phyloP scores from a whole-genome alignment of 2,888 invertebrate genomes.

The Camptogramma bilineatum region DNA sequence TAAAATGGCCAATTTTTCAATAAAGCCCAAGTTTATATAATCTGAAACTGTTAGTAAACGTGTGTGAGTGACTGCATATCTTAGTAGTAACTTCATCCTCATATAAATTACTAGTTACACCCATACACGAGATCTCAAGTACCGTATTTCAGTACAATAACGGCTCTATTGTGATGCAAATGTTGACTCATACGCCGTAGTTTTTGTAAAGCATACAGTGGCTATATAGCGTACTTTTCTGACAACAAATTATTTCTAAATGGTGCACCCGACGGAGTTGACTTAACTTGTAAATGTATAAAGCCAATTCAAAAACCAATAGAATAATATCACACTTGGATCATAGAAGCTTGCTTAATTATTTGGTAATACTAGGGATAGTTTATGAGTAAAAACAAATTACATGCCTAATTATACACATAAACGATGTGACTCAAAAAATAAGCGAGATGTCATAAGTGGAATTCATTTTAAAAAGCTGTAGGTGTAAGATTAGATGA shows the following conservation, averaged over 20 bases:
- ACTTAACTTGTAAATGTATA: background rate
- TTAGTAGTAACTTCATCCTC: conserved; percentile 4
- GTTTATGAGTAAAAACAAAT: background rate
- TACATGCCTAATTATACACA: background rate
- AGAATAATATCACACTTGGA: background rate
- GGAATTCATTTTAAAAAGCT: conserved; percentile 14
- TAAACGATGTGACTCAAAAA: conserved; percentile 5
- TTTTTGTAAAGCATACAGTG: conserved; percentile 40
- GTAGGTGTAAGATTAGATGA: conserved; percentile 28
- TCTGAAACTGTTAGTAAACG: too few relatives aligned
- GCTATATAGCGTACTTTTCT: conserved; percentile 38
- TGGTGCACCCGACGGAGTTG: conserved; percentile 26
- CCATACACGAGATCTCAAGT: conserved; percentile 36
- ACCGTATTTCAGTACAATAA: conserved; percentile 44
- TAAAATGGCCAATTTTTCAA: too few relatives aligned
- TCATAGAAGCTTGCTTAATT: background rate
- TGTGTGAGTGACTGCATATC: background rate
- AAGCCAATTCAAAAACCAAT: background rate
- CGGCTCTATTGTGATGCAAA: conserved; percentile 44
- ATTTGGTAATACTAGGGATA: background rate
- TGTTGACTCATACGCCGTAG: conserved; percentile 37
- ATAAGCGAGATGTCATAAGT: conserved; percentile 16
- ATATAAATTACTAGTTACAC: conserved; percentile 32
- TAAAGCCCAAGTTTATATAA: too few relatives aligned
- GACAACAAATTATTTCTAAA: conserved; percentile 37